Conservation (phyloP, 2,888 invertebrate species). For the Diplazon laetatorius region DNA sequence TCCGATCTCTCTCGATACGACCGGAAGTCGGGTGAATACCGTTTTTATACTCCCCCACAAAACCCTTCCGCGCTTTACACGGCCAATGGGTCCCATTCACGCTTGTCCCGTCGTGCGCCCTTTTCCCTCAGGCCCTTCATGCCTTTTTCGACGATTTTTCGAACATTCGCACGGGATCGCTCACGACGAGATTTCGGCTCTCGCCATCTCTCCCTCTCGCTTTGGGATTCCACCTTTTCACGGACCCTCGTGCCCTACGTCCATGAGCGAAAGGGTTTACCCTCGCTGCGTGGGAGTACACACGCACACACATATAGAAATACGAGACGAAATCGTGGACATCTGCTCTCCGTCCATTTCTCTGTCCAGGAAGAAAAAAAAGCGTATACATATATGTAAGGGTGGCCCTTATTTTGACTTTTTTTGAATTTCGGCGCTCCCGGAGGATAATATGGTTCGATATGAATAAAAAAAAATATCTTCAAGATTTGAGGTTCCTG, state of each 20-base stretch:
- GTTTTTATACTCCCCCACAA: background rate
- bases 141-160: no score
- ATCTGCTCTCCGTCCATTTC: conserved; percentile 50
- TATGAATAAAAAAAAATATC: no score
- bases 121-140: conserved; percentile 53
- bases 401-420: no score
- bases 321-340: conserved; percentile 46
- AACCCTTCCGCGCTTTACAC: conserved; percentile 43
- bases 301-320: conserved; percentile 25
- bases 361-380: no score
- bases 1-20: no score
- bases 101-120: conserved; percentile 49
- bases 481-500: no score
- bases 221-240: no score
- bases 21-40: conserved; percentile 42
- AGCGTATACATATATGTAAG: no score
- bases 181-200: conserved; percentile 47
- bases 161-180: conserved; percentile 47
- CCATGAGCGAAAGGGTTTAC: conserved; percentile 52
- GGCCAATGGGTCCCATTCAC: conserved; percentile 52
- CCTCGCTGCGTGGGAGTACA: conserved; percentile 57
- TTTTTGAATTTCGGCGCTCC: no score
- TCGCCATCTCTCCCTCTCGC: conserved; percentile 37
- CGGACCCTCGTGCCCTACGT: conserved; percentile 21
- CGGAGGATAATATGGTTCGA: no score